Conservation (phyloP, 92 coral and sea anemone genomes). For the Phenganax subtilis region DNA sequence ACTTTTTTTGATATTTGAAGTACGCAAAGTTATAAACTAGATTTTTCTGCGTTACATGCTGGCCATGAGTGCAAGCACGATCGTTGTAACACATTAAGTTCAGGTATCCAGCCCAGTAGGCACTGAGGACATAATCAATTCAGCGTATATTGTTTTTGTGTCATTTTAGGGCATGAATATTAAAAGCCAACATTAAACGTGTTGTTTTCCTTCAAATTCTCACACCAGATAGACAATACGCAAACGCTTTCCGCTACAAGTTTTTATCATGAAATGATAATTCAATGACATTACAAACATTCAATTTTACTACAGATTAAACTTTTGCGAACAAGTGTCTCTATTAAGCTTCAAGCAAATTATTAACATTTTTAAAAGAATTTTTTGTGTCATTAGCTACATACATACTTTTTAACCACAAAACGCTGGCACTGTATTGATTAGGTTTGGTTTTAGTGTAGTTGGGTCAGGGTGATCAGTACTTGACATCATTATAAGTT, state of each 20-base stretch:
- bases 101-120: background rate
- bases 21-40: too few species aligned
- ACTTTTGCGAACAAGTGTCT: background rate
- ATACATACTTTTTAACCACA: too few species aligned
- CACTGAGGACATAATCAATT: background rate
- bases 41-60: background rate
- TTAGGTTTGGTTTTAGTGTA: too few species aligned
- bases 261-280: background rate
- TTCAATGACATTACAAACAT: too few species aligned
- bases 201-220: background rate
- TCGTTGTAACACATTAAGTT: background rate
- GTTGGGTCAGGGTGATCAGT: too few species aligned
- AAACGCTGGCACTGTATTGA: too few species aligned
- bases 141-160: constrained; percentile 1
- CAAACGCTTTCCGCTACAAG: background rate
- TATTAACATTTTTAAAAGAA: background rate
- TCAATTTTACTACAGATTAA: too few species aligned
- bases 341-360: background rate
- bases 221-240: background rate
- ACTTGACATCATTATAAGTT: background rate
- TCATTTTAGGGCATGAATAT: background rate
- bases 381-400: too few species aligned
- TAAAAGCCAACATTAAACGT: background rate
- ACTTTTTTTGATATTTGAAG: too few species aligned
- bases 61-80: background rate